Percentiles rank a stretch among this genome's conserved stretches.
These are phyloP conservation scores for Hydrozoanthus gracilis DNA, from an alignment of 92 coral and sea anemone species.

Conservation along the genomic window DNA sequence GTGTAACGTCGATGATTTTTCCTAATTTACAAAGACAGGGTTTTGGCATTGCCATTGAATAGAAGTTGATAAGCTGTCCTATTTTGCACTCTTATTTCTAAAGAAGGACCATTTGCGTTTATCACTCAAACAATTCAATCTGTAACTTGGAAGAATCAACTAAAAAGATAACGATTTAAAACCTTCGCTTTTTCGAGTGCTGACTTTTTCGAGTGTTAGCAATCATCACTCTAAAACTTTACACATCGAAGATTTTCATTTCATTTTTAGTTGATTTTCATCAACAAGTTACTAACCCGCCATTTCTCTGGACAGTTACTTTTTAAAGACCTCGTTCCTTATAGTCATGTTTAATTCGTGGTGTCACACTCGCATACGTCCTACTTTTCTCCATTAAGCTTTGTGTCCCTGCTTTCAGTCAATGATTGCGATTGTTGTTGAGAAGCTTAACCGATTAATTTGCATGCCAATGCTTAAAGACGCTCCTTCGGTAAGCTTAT, in stretches of 20 bases:
- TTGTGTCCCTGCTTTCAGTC: background rate
- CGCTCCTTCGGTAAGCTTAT: background rate
- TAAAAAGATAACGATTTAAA: too few relatives aligned
- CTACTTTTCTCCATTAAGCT: too few relatives aligned
- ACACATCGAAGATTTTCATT: too few relatives aligned
- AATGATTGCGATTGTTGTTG: background rate
- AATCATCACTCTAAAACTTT: too few relatives aligned
- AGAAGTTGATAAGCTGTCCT: background rate
- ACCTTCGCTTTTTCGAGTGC: too few relatives aligned
- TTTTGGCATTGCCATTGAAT: background rate
- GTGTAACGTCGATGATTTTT: background rate
- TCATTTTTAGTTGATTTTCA: too few relatives aligned
- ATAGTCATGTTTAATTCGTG: too few relatives aligned
- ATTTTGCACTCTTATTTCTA: background rate
- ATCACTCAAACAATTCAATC: background rate
- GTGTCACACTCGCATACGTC: too few relatives aligned
- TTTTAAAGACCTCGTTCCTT: too few relatives aligned
- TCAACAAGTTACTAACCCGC: too few relatives aligned
- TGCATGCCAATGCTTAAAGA: slow-evolving; percentile 17
- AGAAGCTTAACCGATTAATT: slow-evolving; percentile 29
- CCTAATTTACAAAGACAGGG: background rate
- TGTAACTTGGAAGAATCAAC: background rate
- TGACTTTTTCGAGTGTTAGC: too few relatives aligned
- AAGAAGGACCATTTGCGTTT: background rate
- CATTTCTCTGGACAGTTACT: too few relatives aligned